Base-by-base conservation (phyloP, 1,140 invertebrate species). In the Glomeris maerens region DNA sequence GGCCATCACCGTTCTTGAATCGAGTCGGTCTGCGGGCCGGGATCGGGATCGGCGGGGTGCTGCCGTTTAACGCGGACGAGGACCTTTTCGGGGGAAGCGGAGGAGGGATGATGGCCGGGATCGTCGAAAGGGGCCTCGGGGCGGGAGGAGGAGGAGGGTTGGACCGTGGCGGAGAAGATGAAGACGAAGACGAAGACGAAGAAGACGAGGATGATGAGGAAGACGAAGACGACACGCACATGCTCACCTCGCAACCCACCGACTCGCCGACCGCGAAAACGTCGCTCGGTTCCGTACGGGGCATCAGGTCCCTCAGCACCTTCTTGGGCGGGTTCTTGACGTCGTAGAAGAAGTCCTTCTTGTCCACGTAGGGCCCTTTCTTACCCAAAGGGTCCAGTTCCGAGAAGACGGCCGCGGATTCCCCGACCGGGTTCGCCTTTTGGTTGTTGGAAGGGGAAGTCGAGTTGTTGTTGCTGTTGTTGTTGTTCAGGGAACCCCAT, bases 321-420 rank as follows among this genome's bases (percentile, higher is more conserved):
- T 88, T 89, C 72, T 88, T 88, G 47, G 85, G 84, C 53, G 85
- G 86, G 70, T 90, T 90, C 73, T 90, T 90, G 53, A 91, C 72
- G 61, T 90, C 83, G 71, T 88, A 83, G 74, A 93, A 93, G 70
- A 93, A 92, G 65, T 89, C 84, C 74, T 90, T 90, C 70, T 89
- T 89, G 74, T 93, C 87, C 59, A 92, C 77, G 71, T 89, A 92
- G 40, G 88, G 87, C 68, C 84, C 68, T 78, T 85, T 64, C 81
- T 76, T 58, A 4, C 56, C 57, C 3, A 59, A 27, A 40, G 58
- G 58, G 45, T 50, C 87, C 85, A 55, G 84, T 88, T 61, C 87
- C 86, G 60, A 93, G 68, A 47, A 88, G 87, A 75, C 25, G 5
- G 20, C 20, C 20, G 4, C 25, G 20, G n/a, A n/a, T n/a, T n/a